phyloP scores from a whole-genome alignment of 1,140 invertebrate genomes.

The Octopus bimaculoides region DNA sequence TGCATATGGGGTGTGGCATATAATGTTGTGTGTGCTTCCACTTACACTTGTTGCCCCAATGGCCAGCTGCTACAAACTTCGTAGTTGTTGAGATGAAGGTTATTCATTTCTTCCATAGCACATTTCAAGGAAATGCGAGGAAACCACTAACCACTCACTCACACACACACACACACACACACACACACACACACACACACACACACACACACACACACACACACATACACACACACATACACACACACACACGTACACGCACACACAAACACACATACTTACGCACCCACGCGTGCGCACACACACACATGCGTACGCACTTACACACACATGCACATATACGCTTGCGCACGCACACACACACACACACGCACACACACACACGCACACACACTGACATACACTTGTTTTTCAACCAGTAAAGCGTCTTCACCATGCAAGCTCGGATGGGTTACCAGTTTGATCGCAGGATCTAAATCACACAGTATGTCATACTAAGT shows the following conservation, averaged over 20 bases:
- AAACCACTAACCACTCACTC: neutral
- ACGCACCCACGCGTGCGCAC: neutral
- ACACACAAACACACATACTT: neutral
- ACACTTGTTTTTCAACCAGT: neutral
- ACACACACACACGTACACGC: constrained; percentile 3
- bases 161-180: neutral
- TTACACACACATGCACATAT: neutral
- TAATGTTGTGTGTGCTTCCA: too few relatives aligned
- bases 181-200: neutral
- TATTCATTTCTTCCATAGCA: too few relatives aligned
- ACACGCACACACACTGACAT: constrained; percentile 3
- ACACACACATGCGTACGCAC: neutral
- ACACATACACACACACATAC: constrained; percentile 8
- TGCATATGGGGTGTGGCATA: too few relatives aligned
- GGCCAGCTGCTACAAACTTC: too few relatives aligned
- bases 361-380: constrained; percentile 9
- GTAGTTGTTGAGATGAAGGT: too few relatives aligned
- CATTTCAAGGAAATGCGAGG: too few relatives aligned
- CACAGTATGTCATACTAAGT: too few relatives aligned
- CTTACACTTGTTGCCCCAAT: too few relatives aligned
- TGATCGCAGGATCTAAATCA: too few relatives aligned
- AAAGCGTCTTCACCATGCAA: too few relatives aligned
- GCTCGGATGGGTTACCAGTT: too few relatives aligned
- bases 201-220: constrained; percentile 11
- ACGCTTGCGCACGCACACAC: neutral